Base-by-base conservation (phyloP, 2,888 invertebrate species). In the Acrobasis suavella region DNA sequence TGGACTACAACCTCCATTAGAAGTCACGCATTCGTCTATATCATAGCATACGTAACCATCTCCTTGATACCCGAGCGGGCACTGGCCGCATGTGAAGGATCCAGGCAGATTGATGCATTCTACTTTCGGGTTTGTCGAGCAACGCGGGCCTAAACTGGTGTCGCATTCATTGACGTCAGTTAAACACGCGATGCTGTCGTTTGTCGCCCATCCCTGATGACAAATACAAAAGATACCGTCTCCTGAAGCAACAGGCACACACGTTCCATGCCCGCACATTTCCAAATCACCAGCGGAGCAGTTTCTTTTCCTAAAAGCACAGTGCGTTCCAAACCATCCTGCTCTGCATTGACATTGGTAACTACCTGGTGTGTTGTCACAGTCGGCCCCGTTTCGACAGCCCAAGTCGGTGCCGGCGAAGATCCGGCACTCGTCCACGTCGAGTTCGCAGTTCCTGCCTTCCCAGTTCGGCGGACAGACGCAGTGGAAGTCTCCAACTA, bases 1-100 rank as follows among this genome's bases (percentile, higher is more conserved):
- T 0, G 98, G 98, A 71, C 93, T 98, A 82, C 99, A 99, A 6
- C 98, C 98, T 0, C 98, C 98, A 77, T 97, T 96, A 78, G 97
- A 96, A 0, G 89, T 84, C 16, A 93, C 86, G 81, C 99, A 99
- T 87, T 99, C 99, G 80, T 99, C 95, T 60, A 98, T 94, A 80
- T 99, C 99, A 3, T 91, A 89, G 80, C 99, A 99, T 50, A 93
- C 94, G 75, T 95, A 95, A 0, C 98, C 98, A 85, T 97, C 97
- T 38, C 98, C 98, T 62, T 95, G 94, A 74, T 96, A 97, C 3
- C 98, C 97, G 71, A 90, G 75, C 0, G 98, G 98, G 85, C 99
- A 99, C n/a, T 94, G 93, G 0, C 96, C 97, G 81, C 99, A 99
- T 64, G 93, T 93, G 86, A 97, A 99, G 5, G 96, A 94, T 2